Evolutionary conservation across 2,797 vertebrate species (phyloP).

Genomic region (Myiotriccus ornatus): DNA sequence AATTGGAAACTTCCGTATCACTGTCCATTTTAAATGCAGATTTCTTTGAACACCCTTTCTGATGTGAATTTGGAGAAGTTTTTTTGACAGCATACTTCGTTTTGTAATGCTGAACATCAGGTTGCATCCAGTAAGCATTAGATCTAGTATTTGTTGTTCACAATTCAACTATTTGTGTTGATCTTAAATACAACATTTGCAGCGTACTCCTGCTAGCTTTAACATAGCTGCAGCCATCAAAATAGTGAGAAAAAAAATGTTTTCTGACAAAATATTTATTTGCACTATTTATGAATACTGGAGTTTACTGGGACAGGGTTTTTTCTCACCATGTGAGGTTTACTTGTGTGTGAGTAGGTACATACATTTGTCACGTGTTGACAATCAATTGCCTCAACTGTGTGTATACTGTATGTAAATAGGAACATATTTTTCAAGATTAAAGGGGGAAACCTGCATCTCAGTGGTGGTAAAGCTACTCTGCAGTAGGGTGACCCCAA

Average conservation of each 20-base stretch:
- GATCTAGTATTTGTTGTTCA: conserved; percentile 37
- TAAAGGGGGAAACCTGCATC: conserved; percentile 35
- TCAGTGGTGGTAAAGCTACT: conserved; percentile 59
- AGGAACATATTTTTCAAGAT: conserved; percentile 62
- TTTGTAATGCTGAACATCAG: conserved; percentile 21
- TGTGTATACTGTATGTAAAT: conserved; percentile 68
- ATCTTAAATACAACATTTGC: conserved; percentile 51
- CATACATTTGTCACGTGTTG: conserved; percentile 68
- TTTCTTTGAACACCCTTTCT: conserved; percentile 38
- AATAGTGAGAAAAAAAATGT: conserved; percentile 29
- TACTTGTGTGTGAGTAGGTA: conserved; percentile 59
- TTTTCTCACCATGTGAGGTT: conserved; percentile 67
- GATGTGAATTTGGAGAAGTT: conserved; percentile 6
- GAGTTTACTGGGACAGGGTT: conserved; percentile 62
- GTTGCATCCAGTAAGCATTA: conserved; percentile 54
- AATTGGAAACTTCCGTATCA: conserved; percentile 19
- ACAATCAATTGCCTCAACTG: conserved; percentile 70
- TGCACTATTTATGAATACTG: conserved; percentile 71
- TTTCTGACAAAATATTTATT: conserved; percentile 65
- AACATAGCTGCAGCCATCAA: conserved; percentile 36
- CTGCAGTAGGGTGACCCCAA: conserved; percentile 36
- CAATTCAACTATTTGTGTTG: background rate
- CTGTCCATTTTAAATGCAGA: conserved; percentile 24
- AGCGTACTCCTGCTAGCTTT: conserved; percentile 50
- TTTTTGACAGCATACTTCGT: background rate